phyloP scores from a whole-genome alignment of 2,113 vertebrate species.

The Chiloscyllium plagiosum region DNA sequence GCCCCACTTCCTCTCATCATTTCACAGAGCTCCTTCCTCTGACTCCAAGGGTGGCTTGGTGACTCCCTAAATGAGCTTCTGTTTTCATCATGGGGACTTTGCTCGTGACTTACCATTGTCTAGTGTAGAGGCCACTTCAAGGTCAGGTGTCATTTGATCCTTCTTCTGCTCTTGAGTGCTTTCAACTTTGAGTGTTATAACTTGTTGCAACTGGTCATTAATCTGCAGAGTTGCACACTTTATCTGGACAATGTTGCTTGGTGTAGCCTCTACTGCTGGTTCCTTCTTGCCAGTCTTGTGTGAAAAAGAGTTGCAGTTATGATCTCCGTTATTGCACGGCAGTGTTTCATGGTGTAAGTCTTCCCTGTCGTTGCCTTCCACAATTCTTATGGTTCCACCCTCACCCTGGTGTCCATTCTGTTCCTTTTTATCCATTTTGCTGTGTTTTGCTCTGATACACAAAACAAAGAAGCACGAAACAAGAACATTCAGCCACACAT shows the following conservation, averaged over 20 bases:
- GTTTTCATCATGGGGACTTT: background rate
- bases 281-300: background rate
- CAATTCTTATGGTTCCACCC: background rate
- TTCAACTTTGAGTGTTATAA: background rate
- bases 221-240: background rate
- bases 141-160: background rate
- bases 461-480: background rate
- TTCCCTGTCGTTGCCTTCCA: background rate
- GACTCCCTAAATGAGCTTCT: background rate
- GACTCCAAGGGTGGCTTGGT: background rate
- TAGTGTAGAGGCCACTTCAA: background rate
- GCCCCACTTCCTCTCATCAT: background rate
- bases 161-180: background rate
- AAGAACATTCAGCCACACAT: background rate
- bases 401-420: background rate
- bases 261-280: background rate
- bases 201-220: background rate
- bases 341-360: background rate
- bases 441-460: background rate
- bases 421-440: background rate
- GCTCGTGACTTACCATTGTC: background rate
- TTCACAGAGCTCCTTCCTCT: background rate
- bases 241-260: conserved; percentile 8
- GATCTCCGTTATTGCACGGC: background rate
- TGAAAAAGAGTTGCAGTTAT: background rate